phyloP scores from a whole-genome alignment of 2,888 invertebrate species.

The Baccha elongata region DNA sequence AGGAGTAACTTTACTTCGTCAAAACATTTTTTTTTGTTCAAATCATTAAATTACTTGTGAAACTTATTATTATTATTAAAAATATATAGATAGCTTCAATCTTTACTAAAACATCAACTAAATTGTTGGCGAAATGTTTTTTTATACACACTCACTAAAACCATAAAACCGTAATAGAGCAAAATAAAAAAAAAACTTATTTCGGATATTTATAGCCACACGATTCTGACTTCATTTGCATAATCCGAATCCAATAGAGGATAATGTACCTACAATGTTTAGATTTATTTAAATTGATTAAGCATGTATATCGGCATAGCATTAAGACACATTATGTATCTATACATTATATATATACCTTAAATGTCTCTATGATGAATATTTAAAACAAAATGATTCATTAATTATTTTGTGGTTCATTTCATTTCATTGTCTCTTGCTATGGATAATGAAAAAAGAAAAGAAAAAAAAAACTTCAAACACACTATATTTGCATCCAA shows the following conservation, averaged over 20 bases:
- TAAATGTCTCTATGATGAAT: too few species aligned
- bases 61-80: too few species aligned
- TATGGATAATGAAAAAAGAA: background rate
- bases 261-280: background rate
- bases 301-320: background rate
- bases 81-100: too few species aligned
- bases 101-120: too few species aligned
- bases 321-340: too few species aligned
- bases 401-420: background rate
- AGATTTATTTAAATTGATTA: background rate
- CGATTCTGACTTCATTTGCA: conserved; percentile 45
- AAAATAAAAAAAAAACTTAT: background rate
- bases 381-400: too few species aligned
- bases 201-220: conserved; percentile 37
- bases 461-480: too few species aligned
- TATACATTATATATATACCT: too few species aligned
- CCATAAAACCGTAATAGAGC: background rate
- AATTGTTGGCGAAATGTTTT: background rate
- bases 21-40: too few species aligned
- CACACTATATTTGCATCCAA: background rate
- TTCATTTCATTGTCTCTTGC: background rate
- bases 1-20: too few species aligned
- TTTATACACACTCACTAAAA: background rate
- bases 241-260: conserved; percentile 8
- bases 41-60: too few species aligned